Conservation (phyloP, 2,888 invertebrate genomes). For the Ariolimax columbianus region DNA sequence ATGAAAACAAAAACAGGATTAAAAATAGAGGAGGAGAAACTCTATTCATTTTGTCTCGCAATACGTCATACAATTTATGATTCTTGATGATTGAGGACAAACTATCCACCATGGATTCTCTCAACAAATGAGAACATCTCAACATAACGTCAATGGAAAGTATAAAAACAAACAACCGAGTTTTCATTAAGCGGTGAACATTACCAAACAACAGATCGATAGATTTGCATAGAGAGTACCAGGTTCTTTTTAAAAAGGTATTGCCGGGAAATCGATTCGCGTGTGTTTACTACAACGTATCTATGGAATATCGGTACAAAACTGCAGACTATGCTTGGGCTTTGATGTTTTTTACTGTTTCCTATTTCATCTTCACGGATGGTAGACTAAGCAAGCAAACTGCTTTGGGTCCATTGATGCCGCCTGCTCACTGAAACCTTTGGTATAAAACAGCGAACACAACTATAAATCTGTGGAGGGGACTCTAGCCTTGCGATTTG, state of each 20-base stretch:
- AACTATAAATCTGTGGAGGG: too few relatives aligned
- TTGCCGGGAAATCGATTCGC: slow-evolving; percentile 3
- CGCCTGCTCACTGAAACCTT: background rate
- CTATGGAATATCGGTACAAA: background rate
- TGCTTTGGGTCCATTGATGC: background rate
- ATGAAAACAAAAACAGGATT: too few relatives aligned
- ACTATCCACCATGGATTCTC: too few relatives aligned
- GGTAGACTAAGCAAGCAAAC: background rate
- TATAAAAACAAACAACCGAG: background rate
- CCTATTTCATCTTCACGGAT: background rate
- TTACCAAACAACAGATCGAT: background rate
- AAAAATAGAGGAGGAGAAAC: too few relatives aligned
- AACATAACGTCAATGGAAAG: background rate
- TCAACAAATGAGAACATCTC: too few relatives aligned
- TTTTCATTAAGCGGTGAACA: background rate
- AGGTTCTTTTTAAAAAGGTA: background rate
- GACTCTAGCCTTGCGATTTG: too few relatives aligned
- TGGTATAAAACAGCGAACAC: too few relatives aligned
- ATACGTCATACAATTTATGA: too few relatives aligned
- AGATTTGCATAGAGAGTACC: slow-evolving; percentile 8
- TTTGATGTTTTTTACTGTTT: background rate
- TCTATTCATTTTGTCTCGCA: too few relatives aligned
- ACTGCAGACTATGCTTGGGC: background rate
- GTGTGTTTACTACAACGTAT: background rate
- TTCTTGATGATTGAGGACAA: too few relatives aligned